Conservation (phyloP, 2,113 vertebrate genomes). For the Myotis yumanensis region DNA sequence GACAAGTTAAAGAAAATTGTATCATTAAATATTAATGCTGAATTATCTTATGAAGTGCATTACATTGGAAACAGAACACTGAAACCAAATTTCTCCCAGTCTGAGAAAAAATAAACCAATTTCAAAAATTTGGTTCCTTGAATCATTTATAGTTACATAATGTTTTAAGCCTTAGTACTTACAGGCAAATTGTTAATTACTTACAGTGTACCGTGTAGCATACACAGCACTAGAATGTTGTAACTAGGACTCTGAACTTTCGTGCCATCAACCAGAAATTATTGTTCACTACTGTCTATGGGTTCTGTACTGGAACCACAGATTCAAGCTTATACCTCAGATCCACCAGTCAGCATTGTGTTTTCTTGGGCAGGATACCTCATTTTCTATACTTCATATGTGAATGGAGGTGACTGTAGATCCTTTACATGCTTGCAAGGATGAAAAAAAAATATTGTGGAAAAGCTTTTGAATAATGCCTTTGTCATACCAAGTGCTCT, state of each 20-base stretch:
- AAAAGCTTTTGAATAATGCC: neutral
- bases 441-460: neutral
- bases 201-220: neutral
- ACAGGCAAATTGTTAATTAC: neutral
- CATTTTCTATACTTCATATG: neutral
- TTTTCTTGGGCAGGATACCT: neutral
- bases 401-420: neutral
- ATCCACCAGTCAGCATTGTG: neutral
- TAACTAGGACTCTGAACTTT: neutral
- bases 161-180: neutral
- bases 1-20: conserved; percentile 12
- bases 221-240: neutral
- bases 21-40: conserved; percentile 47
- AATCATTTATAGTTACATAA: neutral
- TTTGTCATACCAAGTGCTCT: neutral
- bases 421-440: neutral
- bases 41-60: conserved; percentile 16
- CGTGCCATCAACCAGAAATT: neutral
- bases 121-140: conserved; percentile 3
- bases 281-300: neutral
- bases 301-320: neutral
- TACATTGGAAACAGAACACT: conserved; percentile 2
- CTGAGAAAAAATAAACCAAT: neutral
- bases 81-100: neutral
- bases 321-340: neutral